Percentiles rank a stretch among this genome's conserved stretches.
Evolutionary conservation across 2,113 vertebrate genomes (phyloP).

Genomic region (Mus spicilegus): DNA sequence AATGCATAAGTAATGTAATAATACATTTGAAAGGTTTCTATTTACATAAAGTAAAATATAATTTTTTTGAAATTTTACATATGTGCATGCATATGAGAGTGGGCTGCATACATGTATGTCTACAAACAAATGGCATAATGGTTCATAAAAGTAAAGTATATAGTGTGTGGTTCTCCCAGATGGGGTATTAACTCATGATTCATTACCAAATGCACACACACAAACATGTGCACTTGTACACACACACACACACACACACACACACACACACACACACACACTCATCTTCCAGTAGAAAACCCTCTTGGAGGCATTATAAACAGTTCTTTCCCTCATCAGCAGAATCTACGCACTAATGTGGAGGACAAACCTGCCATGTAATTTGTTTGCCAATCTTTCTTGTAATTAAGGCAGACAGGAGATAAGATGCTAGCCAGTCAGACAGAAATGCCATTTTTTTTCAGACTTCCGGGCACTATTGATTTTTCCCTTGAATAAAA

Average conservation of each 20-base stretch:
- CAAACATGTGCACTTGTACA: neutral
- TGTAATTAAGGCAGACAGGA: neutral
- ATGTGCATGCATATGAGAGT: neutral
- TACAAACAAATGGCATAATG: neutral
- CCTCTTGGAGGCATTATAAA: neutral
- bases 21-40: neutral
- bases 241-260: neutral
- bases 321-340: neutral
- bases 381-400: neutral
- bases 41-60: neutral
- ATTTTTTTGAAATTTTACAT: neutral
- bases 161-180: neutral
- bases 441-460: neutral
- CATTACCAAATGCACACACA: neutral
- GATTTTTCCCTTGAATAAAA: neutral
- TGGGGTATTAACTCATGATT: neutral
- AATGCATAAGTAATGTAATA: neutral
- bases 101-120: neutral
- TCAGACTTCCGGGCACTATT: neutral
- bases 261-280: neutral
- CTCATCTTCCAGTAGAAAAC: neutral
- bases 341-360: neutral
- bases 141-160: neutral
- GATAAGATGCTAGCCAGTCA: neutral
- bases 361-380: neutral